Evolutionary conservation across 2,797 vertebrate species (phyloP), one percentile per base, ranked within the genome.

Genomic region (Heliangelus exortis): DNA sequence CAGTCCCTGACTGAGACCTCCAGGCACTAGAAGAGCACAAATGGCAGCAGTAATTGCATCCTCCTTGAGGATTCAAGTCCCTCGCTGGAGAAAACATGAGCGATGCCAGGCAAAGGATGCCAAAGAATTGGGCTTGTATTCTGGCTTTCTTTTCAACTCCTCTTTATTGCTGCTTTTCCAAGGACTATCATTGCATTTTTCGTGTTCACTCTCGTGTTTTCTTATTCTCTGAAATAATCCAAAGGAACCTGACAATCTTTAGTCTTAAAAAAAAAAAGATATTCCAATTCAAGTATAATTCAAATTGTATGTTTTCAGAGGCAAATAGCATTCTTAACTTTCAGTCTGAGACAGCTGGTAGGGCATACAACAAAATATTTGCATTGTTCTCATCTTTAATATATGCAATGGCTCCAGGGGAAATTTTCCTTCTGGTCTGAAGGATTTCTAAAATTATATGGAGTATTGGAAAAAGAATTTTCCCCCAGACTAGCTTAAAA

Each of bases 401-500:
- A 79, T 47, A 72, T 31, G 18, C 28, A 73, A 6, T 65, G 20
- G 54, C 91, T 94, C 55, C 34, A 55, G 95, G 82, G 39, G 11
- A 73, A 90, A 53, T 36, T 47, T 83, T 83, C 75, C 54, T 39
- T 72, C 67, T 76, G 19, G 34, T 66, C 50, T 57, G 43, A 55
- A 59, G 21, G 61, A 47, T 78, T 83, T 85, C 62, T 66, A 58
- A 91, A 94, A 80, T 58, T 29, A n/a, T 86, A 3, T 25, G 26
- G 31, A 6, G 7, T 57, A 50, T 34, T 47, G 59, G 59, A 59
- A 83, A 50, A 85, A 10, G 48, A 78, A 51, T 59, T 89, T 90
- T 73, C 36, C 41, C 67, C 29, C 84, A 72, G 66, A 79, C 28
- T 54, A 34, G 12, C 72, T 90, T 88, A 90, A 94, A 96, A 94